Evolutionary conservation across 53 echinoderm and acorn worm species (phyloP).

Genomic region (Arbacia lixula): DNA sequence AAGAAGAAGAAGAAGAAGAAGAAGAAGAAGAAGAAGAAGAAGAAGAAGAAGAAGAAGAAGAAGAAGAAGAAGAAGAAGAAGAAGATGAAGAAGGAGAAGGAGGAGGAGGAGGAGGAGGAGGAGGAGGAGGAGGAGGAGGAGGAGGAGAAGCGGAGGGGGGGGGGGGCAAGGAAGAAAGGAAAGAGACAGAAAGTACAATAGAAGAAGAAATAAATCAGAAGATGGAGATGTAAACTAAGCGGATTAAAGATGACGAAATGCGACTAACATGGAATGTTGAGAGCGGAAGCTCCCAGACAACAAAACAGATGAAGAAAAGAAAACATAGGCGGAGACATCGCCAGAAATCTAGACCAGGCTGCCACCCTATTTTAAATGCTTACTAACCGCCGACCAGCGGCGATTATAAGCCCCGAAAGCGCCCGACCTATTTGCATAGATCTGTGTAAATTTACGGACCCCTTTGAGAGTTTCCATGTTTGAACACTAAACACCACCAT

Average conservation of each 20-base stretch:
- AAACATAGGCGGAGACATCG: too few species aligned
- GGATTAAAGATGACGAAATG: neutral
- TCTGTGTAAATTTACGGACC: too few species aligned
- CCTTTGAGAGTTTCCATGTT: too few species aligned
- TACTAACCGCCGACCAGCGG: too few species aligned
- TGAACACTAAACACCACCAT: too few species aligned
- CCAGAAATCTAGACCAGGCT: too few species aligned
- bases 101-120: neutral
- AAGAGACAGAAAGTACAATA: neutral
- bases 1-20: neutral
- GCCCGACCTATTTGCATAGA: too few species aligned
- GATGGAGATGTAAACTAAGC: neutral
- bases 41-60: neutral
- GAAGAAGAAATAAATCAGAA: neutral
- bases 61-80: neutral
- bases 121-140: neutral
- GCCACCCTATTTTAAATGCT: too few species aligned
- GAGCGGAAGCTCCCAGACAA: too few species aligned
- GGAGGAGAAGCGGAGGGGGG: neutral
- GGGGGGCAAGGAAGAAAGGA: neutral
- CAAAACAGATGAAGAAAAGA: too few species aligned
- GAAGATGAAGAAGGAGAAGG: neutral
- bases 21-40: neutral
- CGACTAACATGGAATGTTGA: too few species aligned
- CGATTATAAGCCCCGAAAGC: too few species aligned